phyloP scores from a whole-genome alignment of 2,888 invertebrate species.

The Lissocephala sabroskyi region DNA sequence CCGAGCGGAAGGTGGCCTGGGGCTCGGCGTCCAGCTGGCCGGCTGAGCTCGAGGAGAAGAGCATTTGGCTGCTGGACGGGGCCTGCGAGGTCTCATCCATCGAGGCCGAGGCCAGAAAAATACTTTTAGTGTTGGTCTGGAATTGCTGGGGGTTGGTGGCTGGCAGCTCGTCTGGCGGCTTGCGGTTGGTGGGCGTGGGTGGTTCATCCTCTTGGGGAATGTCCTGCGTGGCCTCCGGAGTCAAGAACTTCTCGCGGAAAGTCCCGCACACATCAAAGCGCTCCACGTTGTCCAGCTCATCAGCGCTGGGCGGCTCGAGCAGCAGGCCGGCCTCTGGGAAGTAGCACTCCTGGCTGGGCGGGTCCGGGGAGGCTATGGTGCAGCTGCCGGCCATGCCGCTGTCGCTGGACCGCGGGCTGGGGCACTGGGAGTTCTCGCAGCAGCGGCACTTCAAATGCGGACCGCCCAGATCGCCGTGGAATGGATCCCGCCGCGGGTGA shows the following conservation, averaged over 20 bases:
- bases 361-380: constrained; percentile 81
- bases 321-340: constrained; percentile 52
- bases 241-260: constrained; percentile 70
- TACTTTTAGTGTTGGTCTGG: constrained; percentile 69
- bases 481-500: constrained; percentile 6
- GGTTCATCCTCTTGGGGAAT: constrained; percentile 10
- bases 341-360: constrained; percentile 61
- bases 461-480: constrained; percentile 27
- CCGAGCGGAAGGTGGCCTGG: constrained; percentile 79
- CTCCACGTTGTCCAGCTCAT: constrained; percentile 37
- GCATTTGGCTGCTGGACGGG: constrained; percentile 13
- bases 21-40: constrained; percentile 36
- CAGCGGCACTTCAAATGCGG: constrained; percentile 74
- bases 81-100: constrained; percentile 35
- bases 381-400: constrained; percentile 91
- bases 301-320: constrained; percentile 20
- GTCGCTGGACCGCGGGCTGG: constrained; percentile 81
- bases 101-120: constrained; percentile 56
- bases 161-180: constrained; percentile 12
- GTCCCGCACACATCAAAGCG: constrained; percentile 71
- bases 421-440: constrained; percentile 77
- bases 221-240: constrained; percentile 52
- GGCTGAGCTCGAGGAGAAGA: constrained; percentile 41
- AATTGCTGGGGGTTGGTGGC: constrained; percentile 31
- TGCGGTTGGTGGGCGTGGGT: constrained; percentile 22